These are phyloP conservation scores for Pyrgus malvae DNA, from an alignment of 2,888 invertebrate genomes.

Conservation along the genomic window DNA sequence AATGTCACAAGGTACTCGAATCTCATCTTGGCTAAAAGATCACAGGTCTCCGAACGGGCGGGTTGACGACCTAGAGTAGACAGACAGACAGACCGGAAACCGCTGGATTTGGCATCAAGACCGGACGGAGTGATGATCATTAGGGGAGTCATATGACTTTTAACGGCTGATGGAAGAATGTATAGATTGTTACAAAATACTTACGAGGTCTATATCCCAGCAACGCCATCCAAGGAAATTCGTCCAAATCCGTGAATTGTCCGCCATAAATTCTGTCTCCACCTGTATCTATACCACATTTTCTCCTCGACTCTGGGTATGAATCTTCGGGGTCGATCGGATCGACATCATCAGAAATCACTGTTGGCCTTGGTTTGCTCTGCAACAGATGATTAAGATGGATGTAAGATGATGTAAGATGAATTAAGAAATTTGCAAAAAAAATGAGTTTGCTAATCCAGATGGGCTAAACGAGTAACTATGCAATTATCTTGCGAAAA, in stretches of 20 bases:
- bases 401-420: background rate
- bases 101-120: no score
- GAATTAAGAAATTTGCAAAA: background rate
- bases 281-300: constrained; percentile 80
- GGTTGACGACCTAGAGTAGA: no score
- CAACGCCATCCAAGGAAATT: constrained; percentile 84
- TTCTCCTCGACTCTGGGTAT: constrained; percentile 49
- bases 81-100: no score
- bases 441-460: no score
- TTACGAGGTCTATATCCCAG: constrained; percentile 80
- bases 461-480: no score
- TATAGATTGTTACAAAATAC: constrained; percentile 37
- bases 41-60: no score
- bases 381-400: constrained; percentile 29
- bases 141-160: no score
- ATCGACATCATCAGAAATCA: constrained; percentile 34
- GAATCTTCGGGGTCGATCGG: constrained; percentile 52
- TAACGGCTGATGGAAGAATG: no score
- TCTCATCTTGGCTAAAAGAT: no score
- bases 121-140: no score
- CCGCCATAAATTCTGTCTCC: constrained; percentile 84
- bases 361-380: constrained; percentile 32
- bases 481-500: no score
- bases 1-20: no score
- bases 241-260: constrained; percentile 82